These are phyloP conservation scores for Linurgus olivaceus DNA, from an alignment of 2,797 vertebrate species.

Conservation along the genomic window DNA sequence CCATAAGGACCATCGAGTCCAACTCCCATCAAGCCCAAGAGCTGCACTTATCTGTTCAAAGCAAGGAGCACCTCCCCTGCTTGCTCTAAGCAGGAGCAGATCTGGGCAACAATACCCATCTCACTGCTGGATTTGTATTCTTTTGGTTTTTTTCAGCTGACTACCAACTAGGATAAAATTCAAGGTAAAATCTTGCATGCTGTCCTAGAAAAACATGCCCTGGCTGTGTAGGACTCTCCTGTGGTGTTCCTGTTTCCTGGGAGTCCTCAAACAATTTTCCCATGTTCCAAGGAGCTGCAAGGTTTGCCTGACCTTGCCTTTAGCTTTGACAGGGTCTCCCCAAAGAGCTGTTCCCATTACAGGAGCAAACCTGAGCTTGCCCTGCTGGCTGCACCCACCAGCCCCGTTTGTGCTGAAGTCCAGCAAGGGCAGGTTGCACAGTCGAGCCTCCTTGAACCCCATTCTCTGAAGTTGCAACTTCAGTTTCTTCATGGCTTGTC, in stretches of 20 bases:
- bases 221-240: neutral
- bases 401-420: neutral
- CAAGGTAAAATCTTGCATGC: neutral
- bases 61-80: neutral
- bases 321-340: neutral
- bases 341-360: neutral
- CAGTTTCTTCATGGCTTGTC: neutral
- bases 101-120: neutral
- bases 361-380: neutral
- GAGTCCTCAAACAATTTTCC: neutral
- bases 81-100: neutral
- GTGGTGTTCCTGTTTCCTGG: neutral
- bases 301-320: neutral
- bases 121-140: neutral
- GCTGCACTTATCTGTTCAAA: neutral
- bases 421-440: neutral
- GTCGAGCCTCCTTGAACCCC: neutral
- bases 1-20: accelerated
- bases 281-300: neutral
- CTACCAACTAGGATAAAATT: neutral
- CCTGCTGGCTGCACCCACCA: neutral
- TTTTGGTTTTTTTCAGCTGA: neutral
- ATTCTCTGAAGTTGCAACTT: neutral
- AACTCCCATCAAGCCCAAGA: neutral
- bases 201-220: neutral